Percentiles rank a stretch among this genome's conserved stretches.
Evolutionary conservation across 2,113 vertebrate genomes (phyloP).

Genomic region (Calidris pugnax): DNA sequence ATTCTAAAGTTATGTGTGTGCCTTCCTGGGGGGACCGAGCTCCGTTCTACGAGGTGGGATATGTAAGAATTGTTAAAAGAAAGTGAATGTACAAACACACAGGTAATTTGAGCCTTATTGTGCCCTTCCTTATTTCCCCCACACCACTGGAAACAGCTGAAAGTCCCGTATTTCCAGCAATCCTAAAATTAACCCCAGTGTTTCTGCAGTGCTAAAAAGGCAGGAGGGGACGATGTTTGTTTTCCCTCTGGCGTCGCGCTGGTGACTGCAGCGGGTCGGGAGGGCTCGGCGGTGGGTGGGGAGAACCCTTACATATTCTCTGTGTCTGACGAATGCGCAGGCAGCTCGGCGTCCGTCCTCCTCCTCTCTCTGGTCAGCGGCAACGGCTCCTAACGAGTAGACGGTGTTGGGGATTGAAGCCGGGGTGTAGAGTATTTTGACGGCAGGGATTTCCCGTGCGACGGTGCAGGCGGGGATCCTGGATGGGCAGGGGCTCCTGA

Average conservation of each 20-base stretch:
- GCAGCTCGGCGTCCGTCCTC: not conserved
- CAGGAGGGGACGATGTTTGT: not conserved
- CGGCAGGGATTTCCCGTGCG: not conserved
- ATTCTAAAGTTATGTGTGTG: not conserved
- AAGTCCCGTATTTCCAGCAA: not conserved
- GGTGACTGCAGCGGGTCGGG: not conserved
- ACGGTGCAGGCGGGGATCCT: not conserved
- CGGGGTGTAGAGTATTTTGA: not conserved
- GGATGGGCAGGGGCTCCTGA: not conserved
- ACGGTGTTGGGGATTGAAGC: not conserved
- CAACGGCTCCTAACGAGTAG: not conserved
- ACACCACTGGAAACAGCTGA: not conserved
- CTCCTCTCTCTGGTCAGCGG: not conserved
- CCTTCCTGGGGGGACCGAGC: not conserved
- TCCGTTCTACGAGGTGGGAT: fast-evolving
- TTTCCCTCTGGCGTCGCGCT: not conserved
- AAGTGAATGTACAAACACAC: too few relatives aligned
- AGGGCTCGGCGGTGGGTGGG: slow-evolving; percentile 9
- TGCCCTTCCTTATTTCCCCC: not conserved
- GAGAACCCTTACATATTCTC: not conserved
- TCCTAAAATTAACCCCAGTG: not conserved
- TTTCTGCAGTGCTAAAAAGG: not conserved
- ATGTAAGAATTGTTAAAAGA: not conserved
- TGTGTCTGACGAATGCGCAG: not conserved
- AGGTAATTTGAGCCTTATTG: not conserved